Conservation (phyloP, 2,888 invertebrate species). For the Amiota minor region DNA sequence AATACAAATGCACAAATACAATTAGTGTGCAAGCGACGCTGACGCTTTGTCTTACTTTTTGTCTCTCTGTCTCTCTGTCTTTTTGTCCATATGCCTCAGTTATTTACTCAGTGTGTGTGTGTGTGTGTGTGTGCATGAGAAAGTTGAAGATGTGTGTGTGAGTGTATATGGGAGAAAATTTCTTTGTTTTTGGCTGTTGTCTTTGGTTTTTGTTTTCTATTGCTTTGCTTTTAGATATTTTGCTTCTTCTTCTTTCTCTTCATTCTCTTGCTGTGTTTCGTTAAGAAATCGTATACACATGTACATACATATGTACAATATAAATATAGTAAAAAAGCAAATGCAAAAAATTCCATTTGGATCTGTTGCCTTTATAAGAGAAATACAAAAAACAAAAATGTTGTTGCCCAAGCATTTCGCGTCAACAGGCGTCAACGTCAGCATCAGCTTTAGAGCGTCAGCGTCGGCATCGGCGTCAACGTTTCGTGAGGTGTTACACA, state of each 20-base stretch:
- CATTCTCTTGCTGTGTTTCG: conserved; percentile 41
- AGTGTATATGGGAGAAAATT: too few relatives aligned
- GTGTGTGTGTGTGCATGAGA: too few relatives aligned
- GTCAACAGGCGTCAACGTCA: neutral
- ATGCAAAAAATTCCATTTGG: conserved; percentile 61
- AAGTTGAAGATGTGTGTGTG: too few relatives aligned
- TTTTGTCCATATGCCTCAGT: too few relatives aligned
- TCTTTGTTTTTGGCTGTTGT: too few relatives aligned
- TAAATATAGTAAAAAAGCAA: conserved; percentile 46
- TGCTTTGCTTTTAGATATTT: conserved; percentile 40
- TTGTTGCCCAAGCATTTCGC: too few relatives aligned
- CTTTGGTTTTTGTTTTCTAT: too few relatives aligned
- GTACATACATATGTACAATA: neutral
- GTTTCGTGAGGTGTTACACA: conserved; percentile 57
- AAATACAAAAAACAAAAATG: too few relatives aligned
- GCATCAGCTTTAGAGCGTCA: conserved; percentile 35
- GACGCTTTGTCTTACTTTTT: conserved; percentile 45
- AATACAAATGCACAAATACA: too few relatives aligned
- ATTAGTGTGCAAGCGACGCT: neutral
- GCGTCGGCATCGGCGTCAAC: conserved; percentile 37
- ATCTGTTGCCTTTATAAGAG: conserved; percentile 40
- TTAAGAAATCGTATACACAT: conserved; percentile 55
- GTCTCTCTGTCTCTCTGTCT: conserved; percentile 16
- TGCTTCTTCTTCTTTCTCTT: neutral
- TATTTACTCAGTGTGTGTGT: too few relatives aligned